Evolutionary conservation across 2,888 invertebrate genomes (phyloP), one percentile per base, ranked within the genome.

Genomic region (Dynastes hyllus): DNA sequence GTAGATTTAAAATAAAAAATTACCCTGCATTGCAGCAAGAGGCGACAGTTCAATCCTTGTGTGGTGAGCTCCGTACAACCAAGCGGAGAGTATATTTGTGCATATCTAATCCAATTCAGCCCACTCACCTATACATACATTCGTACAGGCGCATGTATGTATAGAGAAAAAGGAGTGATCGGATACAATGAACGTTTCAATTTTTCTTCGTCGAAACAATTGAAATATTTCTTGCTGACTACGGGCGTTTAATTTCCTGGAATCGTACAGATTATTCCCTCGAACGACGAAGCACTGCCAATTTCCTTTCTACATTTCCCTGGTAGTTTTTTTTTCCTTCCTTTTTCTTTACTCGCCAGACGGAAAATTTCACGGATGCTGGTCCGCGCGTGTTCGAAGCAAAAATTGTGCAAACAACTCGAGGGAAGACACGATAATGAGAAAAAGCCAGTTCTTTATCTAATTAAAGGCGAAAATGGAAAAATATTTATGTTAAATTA

Each of bases 231-330:
- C 58, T 58, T 61, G 83, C 82, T 83, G 82, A 82, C 83, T 82
- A 83, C 80, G 82, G 81, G 82, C 81, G 83, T 84, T 86, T 86
- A 85, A 86, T 86, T 86, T 85, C 85, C 86, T 84, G 84, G 73
- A 78, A 77, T 82, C 83, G 82, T 83, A 82, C 81, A 83, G 82
- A 83, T 83, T 84, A 84, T 85, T 84, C 83, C 81, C 82, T 81
- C 81, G 80, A 82, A 82, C 84, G 84, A 82, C 83, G 82, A 84
- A 85, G 83, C 83, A 83, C 84, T 84, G 83, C 84, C 85, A 85
- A 86, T 86, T 86, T 86, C 85, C 86, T 85, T 83, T 80, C 80
- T 84, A 83, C 84, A 85, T 85, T 86, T 85, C 85, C 84, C 83
- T 84, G 80, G 77, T 82, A 83, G 83, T 80, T 82, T 79, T 81